Evolutionary conservation across 2,888 invertebrate species (phyloP).

Genomic region (Tortrix viridana): DNA sequence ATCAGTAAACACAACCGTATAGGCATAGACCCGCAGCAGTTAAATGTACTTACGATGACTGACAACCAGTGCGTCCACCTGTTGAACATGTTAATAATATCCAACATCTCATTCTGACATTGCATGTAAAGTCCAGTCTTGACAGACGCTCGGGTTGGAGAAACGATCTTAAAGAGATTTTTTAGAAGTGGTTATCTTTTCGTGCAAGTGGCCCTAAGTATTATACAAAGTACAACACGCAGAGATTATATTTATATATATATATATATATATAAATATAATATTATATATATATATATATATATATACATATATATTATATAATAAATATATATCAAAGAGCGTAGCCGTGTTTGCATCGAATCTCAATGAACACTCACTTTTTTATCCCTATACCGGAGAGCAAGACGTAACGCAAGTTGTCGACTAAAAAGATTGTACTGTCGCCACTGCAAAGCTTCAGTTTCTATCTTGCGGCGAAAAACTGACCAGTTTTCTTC

Average conservation of each 20-base stretch:
- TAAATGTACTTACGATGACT: conserved; percentile 57
- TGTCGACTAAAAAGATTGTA: conserved; percentile 70
- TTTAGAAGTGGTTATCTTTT: neutral
- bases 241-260: too few species aligned
- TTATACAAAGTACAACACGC: too few species aligned
- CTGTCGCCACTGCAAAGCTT: conserved; percentile 74
- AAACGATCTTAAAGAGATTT: conserved; percentile 57
- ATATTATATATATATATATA: too few species aligned
- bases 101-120: conserved; percentile 67
- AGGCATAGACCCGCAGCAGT: too few species aligned
- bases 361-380: conserved; percentile 50
- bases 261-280: too few species aligned
- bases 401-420: conserved; percentile 60
- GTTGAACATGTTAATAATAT: conserved; percentile 69
- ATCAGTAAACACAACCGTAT: too few species aligned
- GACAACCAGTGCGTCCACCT: conserved; percentile 73
- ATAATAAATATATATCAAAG: too few species aligned
- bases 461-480: conserved; percentile 60
- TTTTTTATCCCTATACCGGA: conserved; percentile 64
- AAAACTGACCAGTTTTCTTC: conserved; percentile 60
- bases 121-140: conserved; percentile 60
- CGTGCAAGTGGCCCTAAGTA: too few species aligned
- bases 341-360: too few species aligned
- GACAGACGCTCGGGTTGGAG: conserved; percentile 59
- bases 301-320: too few species aligned